Conservation (phyloP, 2,113 vertebrate genomes). For the Pimephales promelas region DNA sequence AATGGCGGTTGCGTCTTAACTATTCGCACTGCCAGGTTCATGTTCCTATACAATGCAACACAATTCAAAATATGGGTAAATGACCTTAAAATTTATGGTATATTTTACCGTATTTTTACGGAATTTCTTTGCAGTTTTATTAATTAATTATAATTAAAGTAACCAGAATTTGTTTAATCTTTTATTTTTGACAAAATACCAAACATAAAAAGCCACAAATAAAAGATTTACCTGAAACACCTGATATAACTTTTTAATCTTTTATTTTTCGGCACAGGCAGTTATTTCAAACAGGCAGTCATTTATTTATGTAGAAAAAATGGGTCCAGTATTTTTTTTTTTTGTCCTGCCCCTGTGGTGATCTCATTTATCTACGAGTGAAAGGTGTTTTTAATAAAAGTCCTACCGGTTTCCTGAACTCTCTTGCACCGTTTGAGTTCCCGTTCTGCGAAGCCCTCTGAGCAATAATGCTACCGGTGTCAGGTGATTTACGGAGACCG, state of each 20-base stretch:
- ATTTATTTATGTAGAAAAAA: constrained; percentile 25
- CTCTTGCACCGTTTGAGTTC: neutral
- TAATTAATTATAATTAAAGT: too few species aligned
- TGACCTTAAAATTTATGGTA: too few species aligned
- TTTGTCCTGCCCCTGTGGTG: neutral
- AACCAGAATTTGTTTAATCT: too few species aligned
- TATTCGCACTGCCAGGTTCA: too few species aligned
- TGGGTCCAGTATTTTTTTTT: neutral
- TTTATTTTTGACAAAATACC: too few species aligned
- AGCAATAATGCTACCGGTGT: constrained; percentile 20
- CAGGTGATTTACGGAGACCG: constrained; percentile 38
- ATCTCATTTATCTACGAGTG: constrained; percentile 24
- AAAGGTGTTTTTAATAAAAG: constrained; percentile 23
- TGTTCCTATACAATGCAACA: too few species aligned
- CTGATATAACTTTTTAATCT: neutral
- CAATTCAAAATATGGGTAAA: too few species aligned
- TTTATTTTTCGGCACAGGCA: neutral
- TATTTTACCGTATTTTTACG: too few species aligned
- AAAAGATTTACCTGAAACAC: neutral
- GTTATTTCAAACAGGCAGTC: neutral
- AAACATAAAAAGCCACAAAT: neutral
- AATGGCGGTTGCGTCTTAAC: too few species aligned
- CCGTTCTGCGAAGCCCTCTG: neutral
- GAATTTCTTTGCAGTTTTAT: too few species aligned
- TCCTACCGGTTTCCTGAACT: neutral